Evolutionary conservation across 2,888 invertebrate species (phyloP).

Genomic region (Gastracanthus pulcherrimus): DNA sequence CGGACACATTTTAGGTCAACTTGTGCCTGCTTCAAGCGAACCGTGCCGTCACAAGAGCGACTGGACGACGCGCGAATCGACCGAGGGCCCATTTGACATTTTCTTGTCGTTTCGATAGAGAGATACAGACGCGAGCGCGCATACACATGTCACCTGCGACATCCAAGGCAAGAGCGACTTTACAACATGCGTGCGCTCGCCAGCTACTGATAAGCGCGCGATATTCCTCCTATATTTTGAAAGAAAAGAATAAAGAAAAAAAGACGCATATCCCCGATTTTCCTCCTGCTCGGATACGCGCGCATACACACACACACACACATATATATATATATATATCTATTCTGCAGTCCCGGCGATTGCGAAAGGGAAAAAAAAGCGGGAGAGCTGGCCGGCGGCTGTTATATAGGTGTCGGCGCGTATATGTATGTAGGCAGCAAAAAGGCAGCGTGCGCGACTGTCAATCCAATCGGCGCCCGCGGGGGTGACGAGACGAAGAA

Average conservation of each 20-base stretch:
- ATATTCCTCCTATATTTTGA: neutral
- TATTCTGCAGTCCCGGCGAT: neutral
- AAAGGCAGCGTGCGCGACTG: slow-evolving; percentile 48
- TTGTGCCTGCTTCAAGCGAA: neutral
- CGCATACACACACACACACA: no score
- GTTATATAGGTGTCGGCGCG: no score
- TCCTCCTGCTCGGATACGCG: neutral
- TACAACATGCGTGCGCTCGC: neutral
- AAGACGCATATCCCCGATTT: neutral
- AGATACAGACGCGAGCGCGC: neutral
- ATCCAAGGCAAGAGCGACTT: neutral
- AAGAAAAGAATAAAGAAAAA: slow-evolving; percentile 1
- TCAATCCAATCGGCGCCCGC: slow-evolving; percentile 63
- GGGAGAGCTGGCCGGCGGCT: no score
- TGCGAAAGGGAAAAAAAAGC: slow-evolving; percentile 27
- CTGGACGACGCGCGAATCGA: neutral
- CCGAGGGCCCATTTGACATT: slow-evolving; percentile 2
- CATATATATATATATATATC: neutral
- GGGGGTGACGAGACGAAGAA: slow-evolving; percentile 20
- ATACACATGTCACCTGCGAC: no score
- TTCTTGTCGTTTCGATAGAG: neutral
- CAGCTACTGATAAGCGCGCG: neutral
- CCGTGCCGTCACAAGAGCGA: neutral
- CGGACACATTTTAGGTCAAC: no score
- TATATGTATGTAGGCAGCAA: neutral